phyloP scores from a whole-genome alignment of 2,113 vertebrate genomes.

The Amphilophus citrinellus region DNA sequence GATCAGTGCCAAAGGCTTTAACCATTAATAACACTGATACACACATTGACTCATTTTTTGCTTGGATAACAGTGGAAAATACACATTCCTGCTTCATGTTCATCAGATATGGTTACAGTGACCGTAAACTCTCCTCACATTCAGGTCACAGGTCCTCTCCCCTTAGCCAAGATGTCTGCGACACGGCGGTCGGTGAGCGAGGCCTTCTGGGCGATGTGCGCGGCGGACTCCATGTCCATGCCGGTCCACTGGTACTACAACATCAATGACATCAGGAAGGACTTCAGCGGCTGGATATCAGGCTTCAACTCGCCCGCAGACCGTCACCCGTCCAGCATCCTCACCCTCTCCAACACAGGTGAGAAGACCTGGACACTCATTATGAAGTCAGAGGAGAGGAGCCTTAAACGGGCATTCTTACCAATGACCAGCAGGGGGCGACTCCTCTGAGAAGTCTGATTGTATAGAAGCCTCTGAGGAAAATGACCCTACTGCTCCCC shows the following conservation, averaged over 20 bases:
- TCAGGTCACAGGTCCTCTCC: neutral
- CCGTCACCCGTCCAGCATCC: slow-evolving; percentile 77
- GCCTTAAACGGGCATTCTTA: neutral
- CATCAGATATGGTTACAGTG: neutral
- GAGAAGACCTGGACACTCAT: neutral
- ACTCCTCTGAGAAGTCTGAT: neutral
- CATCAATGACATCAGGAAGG: slow-evolving; percentile 66
- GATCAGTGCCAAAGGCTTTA: neutral
- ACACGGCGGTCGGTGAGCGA: slow-evolving; percentile 41
- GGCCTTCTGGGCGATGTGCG: slow-evolving; percentile 76
- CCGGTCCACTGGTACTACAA: slow-evolving; percentile 81
- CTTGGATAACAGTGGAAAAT: neutral
- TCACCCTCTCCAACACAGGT: slow-evolving; percentile 77
- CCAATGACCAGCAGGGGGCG: neutral
- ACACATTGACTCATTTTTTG: neutral
- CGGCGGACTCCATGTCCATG: slow-evolving; percentile 76
- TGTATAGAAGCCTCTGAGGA: neutral
- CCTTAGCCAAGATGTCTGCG: slow-evolving; percentile 32
- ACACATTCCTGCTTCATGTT: neutral
- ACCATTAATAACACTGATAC: neutral
- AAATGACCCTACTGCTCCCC: neutral
- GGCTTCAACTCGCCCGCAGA: slow-evolving; percentile 42
- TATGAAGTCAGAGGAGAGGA: neutral
- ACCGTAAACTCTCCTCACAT: neutral
- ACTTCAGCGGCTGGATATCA: slow-evolving; percentile 74